Evolutionary conservation across 2,888 invertebrate genomes (phyloP).

Genomic region (Frankliniella fusca): DNA sequence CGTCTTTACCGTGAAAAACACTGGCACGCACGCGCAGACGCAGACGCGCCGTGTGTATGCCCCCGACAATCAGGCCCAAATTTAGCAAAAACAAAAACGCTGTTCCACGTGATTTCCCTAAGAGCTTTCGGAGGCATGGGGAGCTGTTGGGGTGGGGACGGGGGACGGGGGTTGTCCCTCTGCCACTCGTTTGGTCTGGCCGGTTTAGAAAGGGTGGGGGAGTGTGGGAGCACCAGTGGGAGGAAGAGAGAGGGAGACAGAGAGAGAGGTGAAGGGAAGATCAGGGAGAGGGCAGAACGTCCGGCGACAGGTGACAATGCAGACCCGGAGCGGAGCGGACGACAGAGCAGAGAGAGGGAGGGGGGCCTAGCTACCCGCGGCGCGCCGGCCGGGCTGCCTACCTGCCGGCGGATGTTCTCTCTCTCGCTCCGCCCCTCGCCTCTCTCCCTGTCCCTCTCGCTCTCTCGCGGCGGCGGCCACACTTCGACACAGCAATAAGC

Average conservation of each 20-base stretch:
- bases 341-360: background rate
- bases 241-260: background rate
- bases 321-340: too few species aligned
- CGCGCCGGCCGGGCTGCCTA: background rate
- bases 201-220: background rate
- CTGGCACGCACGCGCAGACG: background rate
- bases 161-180: too few species aligned
- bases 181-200: too few species aligned
- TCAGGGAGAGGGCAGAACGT: too few species aligned
- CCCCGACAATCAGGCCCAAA: constrained; percentile 19
- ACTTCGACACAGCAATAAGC: constrained; percentile 26
- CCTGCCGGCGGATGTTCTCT: background rate
- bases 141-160: background rate
- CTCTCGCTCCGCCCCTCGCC: background rate
- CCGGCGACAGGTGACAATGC: too few species aligned
- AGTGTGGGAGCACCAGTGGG: background rate
- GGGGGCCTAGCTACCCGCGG: background rate
- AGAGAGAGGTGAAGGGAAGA: background rate
- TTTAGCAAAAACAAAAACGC: constrained; percentile 23
- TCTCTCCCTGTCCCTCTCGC: too few species aligned
- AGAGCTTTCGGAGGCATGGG: background rate
- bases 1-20: background rate
- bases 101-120: constrained; percentile 19
- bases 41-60: background rate
- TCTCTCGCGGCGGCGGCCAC: background rate